Evolutionary conservation across 1,140 invertebrate genomes (phyloP), one percentile per base, ranked within the genome.

Genomic region (Dreissena rostriformis): DNA sequence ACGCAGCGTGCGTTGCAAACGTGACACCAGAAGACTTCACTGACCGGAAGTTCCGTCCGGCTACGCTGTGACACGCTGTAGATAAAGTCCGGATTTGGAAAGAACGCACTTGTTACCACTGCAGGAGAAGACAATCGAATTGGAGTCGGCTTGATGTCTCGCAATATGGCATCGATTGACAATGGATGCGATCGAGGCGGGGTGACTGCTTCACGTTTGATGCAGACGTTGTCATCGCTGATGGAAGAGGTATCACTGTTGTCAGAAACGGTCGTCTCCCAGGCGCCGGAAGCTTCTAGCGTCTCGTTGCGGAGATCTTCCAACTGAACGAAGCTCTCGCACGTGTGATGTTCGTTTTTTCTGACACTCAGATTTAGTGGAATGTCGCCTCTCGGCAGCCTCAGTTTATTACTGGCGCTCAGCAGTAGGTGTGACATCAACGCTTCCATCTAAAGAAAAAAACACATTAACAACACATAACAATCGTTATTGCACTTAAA

Each of bases 1-100:
- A 67, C 29, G 15, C 82, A 84, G 10, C 76, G 28, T 1, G 74
- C 73, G 61, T 84, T 78, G 65, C 81, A 83, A 28, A 73, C 71
- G 61, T 83, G 71, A 53, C 81, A 74, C 81, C 81, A 83, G 52
- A 55, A 83, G 6, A 66, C 52, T 6, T 26, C 57, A 28, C n/a
- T 11, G 17, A 70, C 29, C 22, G 29, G 1, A n/a, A n/a, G 14
- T 51, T 2, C 4, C 22, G 19, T 51, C 29, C 2, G n/a, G 29
- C 14, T 52, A 26, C 12, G 17, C 17, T n/a, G 2, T 10, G 8
- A 8, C 1, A 49, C 49, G 19, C 12, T 73, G 19, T n/a, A 52
- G 22, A 73, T 19, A 19, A 6, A 29, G 7, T 73, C 71, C 39
- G n/a, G 1, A 29, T 15, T 17, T 52, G 26, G 28, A 15, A 19